Evolutionary conservation across 2,113 vertebrate genomes (phyloP).

Genomic region (Cranoglanis bouderius): DNA sequence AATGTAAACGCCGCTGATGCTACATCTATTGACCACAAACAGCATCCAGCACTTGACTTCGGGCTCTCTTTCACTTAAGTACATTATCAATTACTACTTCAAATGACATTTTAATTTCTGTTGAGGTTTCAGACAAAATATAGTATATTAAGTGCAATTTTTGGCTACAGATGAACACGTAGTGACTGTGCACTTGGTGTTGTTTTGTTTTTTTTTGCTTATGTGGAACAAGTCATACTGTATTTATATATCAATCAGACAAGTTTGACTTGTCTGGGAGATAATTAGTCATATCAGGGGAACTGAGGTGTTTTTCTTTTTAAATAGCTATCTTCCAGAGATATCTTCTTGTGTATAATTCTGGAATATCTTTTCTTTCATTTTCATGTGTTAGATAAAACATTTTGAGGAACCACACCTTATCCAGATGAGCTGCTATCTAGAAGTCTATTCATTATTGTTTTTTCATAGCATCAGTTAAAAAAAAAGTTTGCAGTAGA

Average conservation of each 20-base stretch:
- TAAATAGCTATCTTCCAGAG: neutral
- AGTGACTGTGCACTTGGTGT: neutral
- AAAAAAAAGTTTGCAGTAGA: neutral
- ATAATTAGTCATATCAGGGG: neutral
- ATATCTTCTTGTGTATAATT: neutral
- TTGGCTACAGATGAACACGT: neutral
- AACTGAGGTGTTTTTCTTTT: neutral
- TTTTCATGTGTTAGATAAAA: neutral
- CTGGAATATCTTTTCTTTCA: neutral
- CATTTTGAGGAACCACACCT: neutral
- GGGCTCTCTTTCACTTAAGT: slow-evolving; percentile 15
- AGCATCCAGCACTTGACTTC: slow-evolving; percentile 53
- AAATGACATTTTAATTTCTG: slow-evolving; percentile 38
- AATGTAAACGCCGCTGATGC: slow-evolving; percentile 1
- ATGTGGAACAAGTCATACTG: neutral
- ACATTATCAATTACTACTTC: slow-evolving; percentile 44
- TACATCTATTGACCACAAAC: slow-evolving; percentile 19
- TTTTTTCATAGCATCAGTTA: neutral
- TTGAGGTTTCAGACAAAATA: slow-evolving; percentile 4
- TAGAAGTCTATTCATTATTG: neutral
- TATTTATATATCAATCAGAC: slow-evolving; percentile 17
- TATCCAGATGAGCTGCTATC: neutral
- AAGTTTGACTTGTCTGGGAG: slow-evolving; percentile 32
- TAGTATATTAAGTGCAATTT: neutral
- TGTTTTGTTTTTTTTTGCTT: neutral